Base-by-base conservation (phyloP, 2,113 vertebrate genomes). In the Tragulus kanchil region DNA sequence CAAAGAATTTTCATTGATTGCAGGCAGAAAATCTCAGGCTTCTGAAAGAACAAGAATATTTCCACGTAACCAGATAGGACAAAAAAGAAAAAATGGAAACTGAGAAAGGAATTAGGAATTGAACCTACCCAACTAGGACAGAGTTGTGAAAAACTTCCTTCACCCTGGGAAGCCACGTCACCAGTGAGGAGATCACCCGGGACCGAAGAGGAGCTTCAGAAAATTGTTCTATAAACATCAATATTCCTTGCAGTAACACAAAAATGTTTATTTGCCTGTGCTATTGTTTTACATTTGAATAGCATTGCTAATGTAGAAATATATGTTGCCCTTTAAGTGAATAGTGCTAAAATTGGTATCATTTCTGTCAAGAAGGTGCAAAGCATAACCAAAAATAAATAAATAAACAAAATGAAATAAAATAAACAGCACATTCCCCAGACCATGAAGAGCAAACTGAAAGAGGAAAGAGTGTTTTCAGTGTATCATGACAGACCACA, bases 401-500 rank as follows among this genome's bases (percentile, higher is more conserved):
- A 95, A 96, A 89, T 59, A 92, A 77, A 84, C 4, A 89, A 89
- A 86, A 61, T 48, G 36, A 36, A 36, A 36, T 36, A 36, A 36
- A 36, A 36, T 28, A 87, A 96, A 86, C 45, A 95, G 93, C 14
- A 48, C 36, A 95, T 94, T 96, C 78, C 94, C 95, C 90, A 77
- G 71, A 65, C 4, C 42, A 88, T 97, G 95, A 97, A 83, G 13
- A 95, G 54, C 87, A 97, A 90, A 21, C 85, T 77, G n/a, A 96
- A 95, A 96, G 94, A 96, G 92, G 67, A 96, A 96, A 95, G 88
- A 15, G 67, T 96, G 56, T 95, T 98, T 96, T 97, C 88, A 92
- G 82, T 17, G 6, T 85, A 92, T 98, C 79, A 45, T 96, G 98
- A 97, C 96, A 98, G 91, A 98, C 89, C 97, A 90, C 98, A 98